phyloP scores from a whole-genome alignment of 2,888 invertebrate genomes.

The Endotricha flammealis region DNA sequence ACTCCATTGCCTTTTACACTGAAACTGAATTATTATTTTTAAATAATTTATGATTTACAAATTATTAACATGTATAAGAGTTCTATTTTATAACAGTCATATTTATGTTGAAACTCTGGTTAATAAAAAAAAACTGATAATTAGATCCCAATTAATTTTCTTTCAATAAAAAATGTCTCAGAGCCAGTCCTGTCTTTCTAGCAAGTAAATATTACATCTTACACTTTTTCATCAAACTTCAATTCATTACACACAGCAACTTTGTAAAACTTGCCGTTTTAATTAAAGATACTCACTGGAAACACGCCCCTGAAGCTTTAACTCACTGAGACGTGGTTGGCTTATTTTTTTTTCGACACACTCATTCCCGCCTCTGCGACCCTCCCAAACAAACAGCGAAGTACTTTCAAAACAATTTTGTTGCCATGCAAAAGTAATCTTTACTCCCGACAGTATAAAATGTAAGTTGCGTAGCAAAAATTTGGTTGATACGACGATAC shows the following conservation, averaged over 20 bases:
- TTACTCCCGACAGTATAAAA: background rate
- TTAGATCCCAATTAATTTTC: conserved; percentile 1
- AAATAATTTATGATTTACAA: no score
- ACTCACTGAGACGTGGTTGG: conserved; percentile 76
- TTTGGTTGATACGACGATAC: conserved; percentile 36
- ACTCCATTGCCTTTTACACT: no score
- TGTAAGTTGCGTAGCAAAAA: conserved; percentile 15
- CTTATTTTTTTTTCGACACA: conserved; percentile 75
- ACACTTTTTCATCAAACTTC: conserved; percentile 47
- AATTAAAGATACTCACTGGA: conserved; percentile 72
- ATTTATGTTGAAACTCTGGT: no score
- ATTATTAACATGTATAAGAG: no score
- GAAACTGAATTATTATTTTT: no score
- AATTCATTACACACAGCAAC: conserved; percentile 57
- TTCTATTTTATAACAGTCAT: no score
- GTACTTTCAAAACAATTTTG: conserved; percentile 69
- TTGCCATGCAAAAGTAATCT: conserved; percentile 13
- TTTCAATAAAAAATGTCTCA: conserved; percentile 23
- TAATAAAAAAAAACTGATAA: no score
- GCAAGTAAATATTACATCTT: conserved; percentile 27
- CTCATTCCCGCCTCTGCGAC: conserved; percentile 77
- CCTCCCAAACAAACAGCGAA: conserved; percentile 77
- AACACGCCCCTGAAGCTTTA: conserved; percentile 73
- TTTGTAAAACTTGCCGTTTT: conserved; percentile 63
- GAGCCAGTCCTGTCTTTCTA: conserved; percentile 24